Evolutionary conservation across 1,140 invertebrate genomes (phyloP).

Genomic region (Phthorimaea operculella): DNA sequence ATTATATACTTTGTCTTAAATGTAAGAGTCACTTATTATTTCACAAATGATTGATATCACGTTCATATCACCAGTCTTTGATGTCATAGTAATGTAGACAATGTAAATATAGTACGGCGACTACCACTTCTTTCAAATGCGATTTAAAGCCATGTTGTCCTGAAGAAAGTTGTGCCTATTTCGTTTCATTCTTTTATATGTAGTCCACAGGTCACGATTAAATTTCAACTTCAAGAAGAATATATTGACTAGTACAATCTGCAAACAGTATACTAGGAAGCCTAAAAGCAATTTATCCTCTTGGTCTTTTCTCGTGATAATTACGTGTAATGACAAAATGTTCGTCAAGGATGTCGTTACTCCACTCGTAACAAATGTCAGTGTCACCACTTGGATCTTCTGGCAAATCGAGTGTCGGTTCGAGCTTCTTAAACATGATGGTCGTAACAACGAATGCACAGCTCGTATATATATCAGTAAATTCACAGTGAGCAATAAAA

Average conservation of each 20-base stretch:
- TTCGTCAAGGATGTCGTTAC: background rate
- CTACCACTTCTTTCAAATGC: no score
- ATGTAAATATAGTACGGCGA: no score
- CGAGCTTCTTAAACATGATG: background rate
- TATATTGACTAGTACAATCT: background rate
- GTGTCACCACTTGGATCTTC: background rate
- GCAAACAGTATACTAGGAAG: background rate
- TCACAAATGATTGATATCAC: no score
- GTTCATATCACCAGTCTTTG: no score
- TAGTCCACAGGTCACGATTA: background rate
- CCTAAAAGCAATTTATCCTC: no score
- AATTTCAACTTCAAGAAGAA: constrained; percentile 1
- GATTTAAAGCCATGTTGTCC: no score
- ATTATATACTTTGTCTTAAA: no score
- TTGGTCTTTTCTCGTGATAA: no score
- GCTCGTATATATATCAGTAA: background rate
- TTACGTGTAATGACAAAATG: no score
- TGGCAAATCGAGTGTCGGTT: background rate
- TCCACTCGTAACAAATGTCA: background rate
- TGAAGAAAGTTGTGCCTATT: no score
- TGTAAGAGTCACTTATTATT: no score
- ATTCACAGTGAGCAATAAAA: background rate
- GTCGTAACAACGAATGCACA: background rate
- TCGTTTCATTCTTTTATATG: background rate
- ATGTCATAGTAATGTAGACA: no score